A percentile compares a stretch with the other conserved stretches of the same genome.
These are phyloP conservation scores for Caerostris extrusa DNA, from an alignment of 1,140 invertebrate species.

Conservation along the genomic window DNA sequence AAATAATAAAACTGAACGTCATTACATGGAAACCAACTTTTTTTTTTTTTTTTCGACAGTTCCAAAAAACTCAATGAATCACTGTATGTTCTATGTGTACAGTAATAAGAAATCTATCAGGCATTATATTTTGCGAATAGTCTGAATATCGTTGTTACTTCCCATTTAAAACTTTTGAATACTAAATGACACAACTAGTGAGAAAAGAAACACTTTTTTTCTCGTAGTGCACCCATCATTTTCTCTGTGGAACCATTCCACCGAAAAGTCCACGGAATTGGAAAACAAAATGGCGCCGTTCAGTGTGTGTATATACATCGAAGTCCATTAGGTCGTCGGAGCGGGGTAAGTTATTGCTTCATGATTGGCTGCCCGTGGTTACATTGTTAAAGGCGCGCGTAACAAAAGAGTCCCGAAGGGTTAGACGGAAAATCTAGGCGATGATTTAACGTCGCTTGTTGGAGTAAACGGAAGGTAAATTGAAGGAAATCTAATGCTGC, in stretches of 20 bases:
- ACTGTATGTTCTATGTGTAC: no score
- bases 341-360: conserved; percentile 76
- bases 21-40: no score
- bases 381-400: conserved; percentile 74
- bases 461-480: conserved; percentile 72
- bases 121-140: no score
- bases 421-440: conserved; percentile 72
- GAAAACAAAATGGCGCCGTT: conserved; percentile 69
- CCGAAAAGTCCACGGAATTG: conserved; percentile 25
- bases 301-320: conserved; percentile 64
- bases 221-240: neutral
- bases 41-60: no score
- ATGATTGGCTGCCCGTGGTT: conserved; percentile 76
- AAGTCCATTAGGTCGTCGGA: conserved; percentile 73
- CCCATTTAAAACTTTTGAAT: conserved; percentile 15
- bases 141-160: neutral
- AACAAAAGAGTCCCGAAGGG: conserved; percentile 76
- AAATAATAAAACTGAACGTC: no score
- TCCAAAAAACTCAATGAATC: no score
- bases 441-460: conserved; percentile 75
- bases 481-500: conserved; percentile 76
- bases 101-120: no score
- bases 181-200: neutral
- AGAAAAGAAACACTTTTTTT: neutral
- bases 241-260: neutral